These are phyloP conservation scores for Motacilla alba DNA, from an alignment of 2,113 vertebrate species.

Conservation along the genomic window DNA sequence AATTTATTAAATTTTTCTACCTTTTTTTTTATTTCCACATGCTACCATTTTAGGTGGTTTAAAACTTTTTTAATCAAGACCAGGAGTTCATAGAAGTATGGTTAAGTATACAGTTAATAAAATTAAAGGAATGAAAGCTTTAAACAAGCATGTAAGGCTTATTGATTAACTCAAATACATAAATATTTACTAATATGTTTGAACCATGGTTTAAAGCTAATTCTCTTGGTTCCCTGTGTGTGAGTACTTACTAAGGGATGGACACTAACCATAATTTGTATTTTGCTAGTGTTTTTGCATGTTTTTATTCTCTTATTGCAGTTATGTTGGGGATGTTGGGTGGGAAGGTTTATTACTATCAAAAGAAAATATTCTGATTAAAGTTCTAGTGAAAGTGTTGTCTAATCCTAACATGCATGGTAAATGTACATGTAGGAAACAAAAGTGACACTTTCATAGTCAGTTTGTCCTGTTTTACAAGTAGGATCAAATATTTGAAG, in stretches of 20 bases:
- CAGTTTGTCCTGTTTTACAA: neutral
- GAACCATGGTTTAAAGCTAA: constrained; percentile 57
- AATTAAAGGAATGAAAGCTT: constrained; percentile 66
- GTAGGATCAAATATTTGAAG: neutral
- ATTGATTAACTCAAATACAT: constrained; percentile 57
- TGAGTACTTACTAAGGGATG: constrained; percentile 58
- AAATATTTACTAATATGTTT: constrained; percentile 75
- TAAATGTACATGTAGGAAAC: neutral
- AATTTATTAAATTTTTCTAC: constrained; percentile 48
- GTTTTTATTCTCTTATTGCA: constrained; percentile 32
- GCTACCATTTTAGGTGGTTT: constrained; percentile 76
- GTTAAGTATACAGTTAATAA: constrained; percentile 77
- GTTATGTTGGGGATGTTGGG: neutral
- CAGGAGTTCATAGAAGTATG: constrained; percentile 71
- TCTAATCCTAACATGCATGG: constrained; percentile 67
- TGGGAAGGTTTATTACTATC: neutral
- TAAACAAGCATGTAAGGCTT: constrained; percentile 78
- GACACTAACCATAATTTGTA: constrained; percentile 37
- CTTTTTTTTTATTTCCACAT: constrained; percentile 36
- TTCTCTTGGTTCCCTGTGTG: constrained; percentile 49
- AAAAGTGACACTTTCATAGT: neutral
- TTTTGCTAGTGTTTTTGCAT: constrained; percentile 51
- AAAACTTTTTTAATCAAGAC: constrained; percentile 74
- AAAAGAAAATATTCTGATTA: neutral
- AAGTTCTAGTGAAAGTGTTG: constrained; percentile 31